Evolutionary conservation across 2,888 invertebrate species (phyloP), one percentile per base, ranked within the genome.

Genomic region (Ennomos fuscantarius): DNA sequence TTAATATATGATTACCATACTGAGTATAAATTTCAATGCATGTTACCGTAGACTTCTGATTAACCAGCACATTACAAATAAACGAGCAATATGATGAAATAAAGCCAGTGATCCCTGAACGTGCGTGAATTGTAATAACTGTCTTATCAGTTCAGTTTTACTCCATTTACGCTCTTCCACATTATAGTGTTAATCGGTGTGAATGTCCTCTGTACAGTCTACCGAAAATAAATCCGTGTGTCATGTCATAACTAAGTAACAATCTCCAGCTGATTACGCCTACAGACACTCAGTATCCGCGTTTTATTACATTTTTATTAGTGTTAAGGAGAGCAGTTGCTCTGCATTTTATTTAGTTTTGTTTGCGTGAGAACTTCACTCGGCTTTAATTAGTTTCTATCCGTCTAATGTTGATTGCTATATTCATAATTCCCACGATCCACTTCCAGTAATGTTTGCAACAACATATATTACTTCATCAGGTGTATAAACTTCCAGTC

Each of bases 291-390:
- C 55, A 48, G 46, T 61, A 70, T 68, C 62, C 65, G 71, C 63
- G 69, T 71, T 74, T 73, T 52, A 73, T 73, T 74, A 72, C 58
- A 53, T 65, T 69, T 69, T 68, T 74, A 66, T 68, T 70, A 47
- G 63, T 45, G 35, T 48, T 44, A 41, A 55, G 42, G 41, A 62
- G 48, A 63, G 56, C 44, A 59, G 24, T 46, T 46, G 48, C 53
- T 43, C 42, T 46, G 42, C n/a, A 45, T 51, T 56, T 68, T 49
- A 62, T 65, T 63, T 61, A 45, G 44, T 34, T 42, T 47, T 57
- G 39, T 66, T 65, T 62, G 60, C 62, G 60, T 65, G 58, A 60
- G 51, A 60, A 56, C 52, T 55, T 56, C 52, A 51, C 41, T 51
- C 47, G 15, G 33, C 9, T 45, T 58, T 46, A 45, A 46, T 55